phyloP scores from a whole-genome alignment of 2,888 invertebrate species.

The Diarsia brunnea region DNA sequence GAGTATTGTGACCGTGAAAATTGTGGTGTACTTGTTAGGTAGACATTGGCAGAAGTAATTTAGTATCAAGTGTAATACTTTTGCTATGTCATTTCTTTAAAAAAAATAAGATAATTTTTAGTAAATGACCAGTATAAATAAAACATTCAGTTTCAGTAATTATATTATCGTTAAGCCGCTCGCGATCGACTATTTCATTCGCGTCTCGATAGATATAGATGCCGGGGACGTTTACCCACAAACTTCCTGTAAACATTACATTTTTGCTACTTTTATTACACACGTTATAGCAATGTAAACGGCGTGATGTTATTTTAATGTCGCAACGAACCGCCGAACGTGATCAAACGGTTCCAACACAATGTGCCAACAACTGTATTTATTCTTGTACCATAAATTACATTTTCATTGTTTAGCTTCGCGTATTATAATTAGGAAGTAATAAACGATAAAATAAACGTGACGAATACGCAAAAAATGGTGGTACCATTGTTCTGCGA shows the following conservation, averaged over 20 bases:
- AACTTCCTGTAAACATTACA: constrained; percentile 73
- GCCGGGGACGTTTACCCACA: constrained; percentile 75
- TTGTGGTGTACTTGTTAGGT: constrained; percentile 32
- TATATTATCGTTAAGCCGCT: constrained; percentile 23
- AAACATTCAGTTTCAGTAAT: constrained; percentile 24
- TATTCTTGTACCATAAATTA: constrained; percentile 49
- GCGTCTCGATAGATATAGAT: constrained; percentile 61
- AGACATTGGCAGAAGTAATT: constrained; percentile 40
- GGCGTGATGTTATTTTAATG: constrained; percentile 64
- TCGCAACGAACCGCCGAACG: constrained; percentile 54
- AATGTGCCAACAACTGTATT: constrained; percentile 50
- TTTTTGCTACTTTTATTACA: constrained; percentile 71
- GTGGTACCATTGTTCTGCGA: constrained; percentile 65
- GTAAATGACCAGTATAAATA: not conserved
- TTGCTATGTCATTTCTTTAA: not conserved
- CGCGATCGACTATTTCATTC: constrained; percentile 45
- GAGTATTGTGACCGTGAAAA: constrained; percentile 64
- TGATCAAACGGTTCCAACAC: constrained; percentile 59
- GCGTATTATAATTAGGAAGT: constrained; percentile 57
- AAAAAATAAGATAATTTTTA: not conserved
- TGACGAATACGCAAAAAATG: constrained; percentile 54
- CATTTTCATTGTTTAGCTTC: constrained; percentile 58
- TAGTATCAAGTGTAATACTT: constrained; percentile 16
- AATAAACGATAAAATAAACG: constrained; percentile 55
- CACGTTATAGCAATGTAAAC: constrained; percentile 62